A percentile compares a stretch with the other conserved stretches of the same genome.
Evolutionary conservation across 2,797 vertebrate species (phyloP).

Genomic region (Numenius phaeopus): DNA sequence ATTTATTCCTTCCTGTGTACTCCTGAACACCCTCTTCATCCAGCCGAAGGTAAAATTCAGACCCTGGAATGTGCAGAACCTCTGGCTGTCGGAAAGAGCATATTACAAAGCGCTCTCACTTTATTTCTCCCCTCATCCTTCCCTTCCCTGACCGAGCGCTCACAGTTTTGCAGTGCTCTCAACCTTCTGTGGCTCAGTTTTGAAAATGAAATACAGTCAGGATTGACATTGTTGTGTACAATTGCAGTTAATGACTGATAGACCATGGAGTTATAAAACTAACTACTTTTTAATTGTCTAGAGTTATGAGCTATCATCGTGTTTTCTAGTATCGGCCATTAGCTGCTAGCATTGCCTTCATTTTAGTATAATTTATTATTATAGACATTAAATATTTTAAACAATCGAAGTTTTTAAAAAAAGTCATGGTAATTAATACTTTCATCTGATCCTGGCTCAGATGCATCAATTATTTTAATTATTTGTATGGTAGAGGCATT

Average conservation of each 20-base stretch:
- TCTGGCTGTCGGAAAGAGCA: not conserved
- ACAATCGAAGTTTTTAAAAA: not conserved
- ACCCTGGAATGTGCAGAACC: not conserved
- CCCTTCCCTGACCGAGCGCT: not conserved
- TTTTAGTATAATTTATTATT: slow-evolving; percentile 6
- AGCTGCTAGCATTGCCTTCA: not conserved
- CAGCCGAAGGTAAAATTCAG: not conserved
- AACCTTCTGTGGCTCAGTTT: not conserved
- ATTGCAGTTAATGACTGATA: not conserved
- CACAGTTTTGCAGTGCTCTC: not conserved
- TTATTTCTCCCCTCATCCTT: not conserved
- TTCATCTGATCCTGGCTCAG: not conserved
- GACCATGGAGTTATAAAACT: not conserved
- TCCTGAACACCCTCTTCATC: not conserved
- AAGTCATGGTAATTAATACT: not conserved
- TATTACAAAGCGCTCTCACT: not conserved
- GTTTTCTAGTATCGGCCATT: not conserved
- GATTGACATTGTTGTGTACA: not conserved
- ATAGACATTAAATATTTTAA: not conserved
- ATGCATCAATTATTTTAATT: not conserved
- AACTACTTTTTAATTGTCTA: not conserved
- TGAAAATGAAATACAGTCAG: not conserved
- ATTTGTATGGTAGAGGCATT: not conserved
- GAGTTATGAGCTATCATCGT: not conserved
- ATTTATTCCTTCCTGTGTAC: not conserved